Percentiles rank a stretch among this genome's conserved stretches.
These are phyloP conservation scores for Aulostomus chinensis DNA, from an alignment of 2,797 vertebrate genomes.

Conservation along the genomic window DNA sequence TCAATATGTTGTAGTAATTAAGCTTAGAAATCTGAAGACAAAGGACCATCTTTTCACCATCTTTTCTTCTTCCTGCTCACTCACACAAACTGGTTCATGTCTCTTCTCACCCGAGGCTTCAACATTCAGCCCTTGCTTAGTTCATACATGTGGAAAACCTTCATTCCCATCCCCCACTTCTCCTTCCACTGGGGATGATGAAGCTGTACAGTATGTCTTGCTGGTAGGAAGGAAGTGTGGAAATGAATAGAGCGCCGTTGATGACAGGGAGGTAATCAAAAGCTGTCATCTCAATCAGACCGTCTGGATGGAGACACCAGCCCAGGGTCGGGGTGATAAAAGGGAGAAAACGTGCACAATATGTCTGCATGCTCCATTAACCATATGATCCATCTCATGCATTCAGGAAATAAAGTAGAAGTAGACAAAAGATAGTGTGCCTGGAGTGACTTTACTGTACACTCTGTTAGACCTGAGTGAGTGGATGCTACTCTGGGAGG, in stretches of 20 bases:
- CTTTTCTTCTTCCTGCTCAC: slow-evolving; percentile 38
- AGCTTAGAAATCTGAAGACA: slow-evolving; percentile 7
- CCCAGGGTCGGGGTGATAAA: slow-evolving; percentile 12
- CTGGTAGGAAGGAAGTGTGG: slow-evolving; percentile 36
- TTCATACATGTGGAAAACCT: slow-evolving; percentile 48
- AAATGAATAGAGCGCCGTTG: slow-evolving; percentile 33
- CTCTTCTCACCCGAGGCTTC: slow-evolving; percentile 54
- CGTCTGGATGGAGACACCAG: slow-evolving; percentile 34
- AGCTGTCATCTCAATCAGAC: slow-evolving; percentile 42
- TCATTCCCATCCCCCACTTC: slow-evolving; percentile 50
- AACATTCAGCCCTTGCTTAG: slow-evolving; percentile 47
- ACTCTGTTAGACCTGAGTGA: slow-evolving; percentile 71
- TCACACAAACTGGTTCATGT: slow-evolving; percentile 48
- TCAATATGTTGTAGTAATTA: not conserved
- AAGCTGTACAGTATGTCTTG: slow-evolving; percentile 50
- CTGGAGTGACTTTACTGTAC: slow-evolving; percentile 76
- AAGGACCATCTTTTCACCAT: slow-evolving; percentile 6
- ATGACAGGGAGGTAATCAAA: slow-evolving; percentile 42
- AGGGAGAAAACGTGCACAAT: slow-evolving; percentile 14
- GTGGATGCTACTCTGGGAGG: slow-evolving; percentile 57
- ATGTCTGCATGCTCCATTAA: slow-evolving; percentile 36
- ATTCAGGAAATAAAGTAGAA: slow-evolving; percentile 42
- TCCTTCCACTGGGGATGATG: slow-evolving; percentile 33
- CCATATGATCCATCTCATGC: slow-evolving; percentile 49
- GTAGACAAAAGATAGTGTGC: slow-evolving; percentile 50